A percentile compares a stretch with the other conserved stretches of the same genome.
phyloP scores from a whole-genome alignment of 2,113 vertebrate genomes.

The Boulengeromyrus knoepffleri region DNA sequence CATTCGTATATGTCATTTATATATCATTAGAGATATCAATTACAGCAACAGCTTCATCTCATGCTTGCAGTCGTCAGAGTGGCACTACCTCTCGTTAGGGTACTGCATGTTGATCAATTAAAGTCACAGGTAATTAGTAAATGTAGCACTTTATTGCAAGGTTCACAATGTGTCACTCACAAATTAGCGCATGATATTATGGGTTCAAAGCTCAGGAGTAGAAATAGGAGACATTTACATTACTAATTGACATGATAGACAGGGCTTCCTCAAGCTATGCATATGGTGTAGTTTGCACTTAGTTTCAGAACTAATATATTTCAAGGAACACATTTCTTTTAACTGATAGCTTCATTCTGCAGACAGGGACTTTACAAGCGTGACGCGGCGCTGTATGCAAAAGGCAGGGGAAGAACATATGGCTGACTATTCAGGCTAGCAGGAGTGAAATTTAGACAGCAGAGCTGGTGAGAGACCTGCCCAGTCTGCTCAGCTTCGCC shows the following conservation, averaged over 20 bases:
- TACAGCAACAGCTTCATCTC: not conserved
- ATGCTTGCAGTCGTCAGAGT: not conserved
- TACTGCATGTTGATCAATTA: not conserved
- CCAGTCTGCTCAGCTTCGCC: not conserved
- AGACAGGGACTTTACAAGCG: not conserved
- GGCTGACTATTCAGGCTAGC: not conserved
- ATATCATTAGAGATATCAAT: not conserved
- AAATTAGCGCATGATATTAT: not conserved
- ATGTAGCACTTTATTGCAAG: not conserved
- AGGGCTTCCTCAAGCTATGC: not conserved
- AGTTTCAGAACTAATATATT: not conserved
- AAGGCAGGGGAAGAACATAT: not conserved
- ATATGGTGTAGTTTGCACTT: not conserved
- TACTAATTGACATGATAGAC: not conserved
- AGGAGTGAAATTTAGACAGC: not conserved
- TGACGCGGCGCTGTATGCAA: not conserved
- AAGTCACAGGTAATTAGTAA: not conserved
- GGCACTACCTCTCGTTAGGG: not conserved
- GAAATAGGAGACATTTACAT: not conserved
- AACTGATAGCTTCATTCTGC: not conserved
- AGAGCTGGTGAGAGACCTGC: not conserved
- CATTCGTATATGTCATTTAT: not conserved
- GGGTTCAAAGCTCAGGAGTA: not conserved
- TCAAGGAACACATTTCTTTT: not conserved
- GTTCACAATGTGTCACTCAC: not conserved